A percentile compares a stretch with the other conserved stretches of the same genome.
These are phyloP conservation scores for Macropis europaea DNA, from an alignment of 2,888 invertebrate species.

Conservation along the genomic window DNA sequence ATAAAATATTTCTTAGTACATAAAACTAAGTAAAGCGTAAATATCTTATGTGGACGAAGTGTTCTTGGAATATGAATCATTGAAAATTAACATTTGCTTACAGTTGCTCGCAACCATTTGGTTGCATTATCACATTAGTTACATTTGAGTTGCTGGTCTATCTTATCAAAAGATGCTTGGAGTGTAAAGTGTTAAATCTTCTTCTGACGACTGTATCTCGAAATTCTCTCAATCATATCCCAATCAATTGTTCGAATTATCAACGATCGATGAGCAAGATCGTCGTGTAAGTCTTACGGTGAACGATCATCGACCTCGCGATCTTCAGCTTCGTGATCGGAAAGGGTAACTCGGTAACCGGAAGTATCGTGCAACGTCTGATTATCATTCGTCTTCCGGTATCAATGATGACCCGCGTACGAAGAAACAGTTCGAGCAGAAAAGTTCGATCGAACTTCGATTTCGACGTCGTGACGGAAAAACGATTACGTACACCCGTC, in stretches of 20 bases:
- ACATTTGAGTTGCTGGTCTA: too few relatives aligned
- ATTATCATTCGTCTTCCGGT: constrained; percentile 47
- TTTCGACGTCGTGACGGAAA: background rate
- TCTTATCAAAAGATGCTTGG: too few relatives aligned
- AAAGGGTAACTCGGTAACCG: constrained; percentile 26
- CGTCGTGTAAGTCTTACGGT: background rate
- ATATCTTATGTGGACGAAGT: too few relatives aligned
- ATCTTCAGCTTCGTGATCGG: constrained; percentile 33
- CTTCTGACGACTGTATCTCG: too few relatives aligned
- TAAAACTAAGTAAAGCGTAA: too few relatives aligned
- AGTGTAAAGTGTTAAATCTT: too few relatives aligned
- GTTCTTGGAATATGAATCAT: too few relatives aligned
- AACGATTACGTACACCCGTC: constrained; percentile 10
- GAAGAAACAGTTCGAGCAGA: background rate
- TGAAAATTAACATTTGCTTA: too few relatives aligned
- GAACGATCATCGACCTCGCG: background rate
- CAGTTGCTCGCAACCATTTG: too few relatives aligned
- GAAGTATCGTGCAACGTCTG: constrained; percentile 35
- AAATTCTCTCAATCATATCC: too few relatives aligned
- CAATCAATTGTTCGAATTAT: background rate
- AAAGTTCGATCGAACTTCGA: background rate
- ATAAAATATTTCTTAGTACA: too few relatives aligned
- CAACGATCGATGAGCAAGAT: background rate
- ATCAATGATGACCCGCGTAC: background rate
- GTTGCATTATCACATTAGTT: too few relatives aligned